A percentile compares a stretch with the other conserved stretches of the same genome.
These are phyloP conservation scores for Babyrousa celebensis DNA, from an alignment of 2,797 vertebrate species.

Conservation along the genomic window DNA sequence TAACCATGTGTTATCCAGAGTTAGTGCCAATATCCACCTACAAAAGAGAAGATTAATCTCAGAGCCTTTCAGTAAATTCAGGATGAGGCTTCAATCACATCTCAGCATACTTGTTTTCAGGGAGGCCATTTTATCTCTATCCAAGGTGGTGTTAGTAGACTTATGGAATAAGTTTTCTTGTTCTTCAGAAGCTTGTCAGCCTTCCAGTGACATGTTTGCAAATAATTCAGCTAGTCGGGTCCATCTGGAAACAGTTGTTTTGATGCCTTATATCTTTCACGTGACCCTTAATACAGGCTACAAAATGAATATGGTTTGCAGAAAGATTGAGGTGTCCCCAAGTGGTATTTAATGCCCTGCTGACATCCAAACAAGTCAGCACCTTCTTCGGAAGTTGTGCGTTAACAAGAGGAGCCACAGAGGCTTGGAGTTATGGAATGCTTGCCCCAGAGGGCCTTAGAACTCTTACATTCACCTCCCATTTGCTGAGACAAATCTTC, in stretches of 20 bases:
- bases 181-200: slow-evolving; percentile 80
- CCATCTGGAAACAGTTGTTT: slow-evolving; percentile 85
- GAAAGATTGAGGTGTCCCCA: slow-evolving; percentile 64
- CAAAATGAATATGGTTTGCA: slow-evolving; percentile 75
- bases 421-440: background rate
- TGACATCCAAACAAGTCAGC: slow-evolving; percentile 75
- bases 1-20: slow-evolving; percentile 36
- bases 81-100: slow-evolving; percentile 52
- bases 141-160: slow-evolving; percentile 78
- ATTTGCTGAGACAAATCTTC: background rate
- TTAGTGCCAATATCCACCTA: background rate
- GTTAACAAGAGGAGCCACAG: slow-evolving; percentile 5
- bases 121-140: slow-evolving; percentile 70
- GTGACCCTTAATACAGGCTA: slow-evolving; percentile 70
- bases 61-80: slow-evolving; percentile 62
- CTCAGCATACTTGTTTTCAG: slow-evolving; percentile 61
- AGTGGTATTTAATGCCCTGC: slow-evolving; percentile 70
- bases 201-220: slow-evolving; percentile 80
- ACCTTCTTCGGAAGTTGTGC: slow-evolving; percentile 64
- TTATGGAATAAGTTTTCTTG: slow-evolving; percentile 73
- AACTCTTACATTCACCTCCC: background rate
- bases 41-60: slow-evolving; percentile 74
- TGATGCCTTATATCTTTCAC: slow-evolving; percentile 78
- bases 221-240: slow-evolving; percentile 72
- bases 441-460: background rate